These are phyloP conservation scores for Petrocephalus sullivani DNA, from an alignment of 2,797 vertebrate species.

Conservation along the genomic window DNA sequence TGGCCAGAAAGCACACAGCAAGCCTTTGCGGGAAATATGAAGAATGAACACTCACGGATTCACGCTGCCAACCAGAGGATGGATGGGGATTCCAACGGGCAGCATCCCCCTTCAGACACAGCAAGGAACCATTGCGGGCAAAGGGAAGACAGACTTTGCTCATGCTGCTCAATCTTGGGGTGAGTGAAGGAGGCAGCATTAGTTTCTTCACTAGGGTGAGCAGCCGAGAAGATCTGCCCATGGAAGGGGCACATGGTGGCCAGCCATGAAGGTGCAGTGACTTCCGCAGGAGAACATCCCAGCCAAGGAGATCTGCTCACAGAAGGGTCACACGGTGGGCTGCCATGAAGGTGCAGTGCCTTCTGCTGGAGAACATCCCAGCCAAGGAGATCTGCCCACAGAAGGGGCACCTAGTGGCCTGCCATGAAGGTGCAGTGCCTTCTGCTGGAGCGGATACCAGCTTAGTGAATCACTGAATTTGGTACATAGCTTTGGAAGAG, in stretches of 20 bases:
- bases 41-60: neutral
- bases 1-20: neutral
- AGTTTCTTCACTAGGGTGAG: neutral
- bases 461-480: no score
- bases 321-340: no score
- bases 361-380: neutral
- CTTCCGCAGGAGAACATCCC: no score
- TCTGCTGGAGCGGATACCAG: no score
- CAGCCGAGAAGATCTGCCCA: neutral
- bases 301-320: no score
- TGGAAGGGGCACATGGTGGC: neutral
- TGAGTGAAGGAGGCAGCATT: neutral
- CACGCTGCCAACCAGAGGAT: neutral
- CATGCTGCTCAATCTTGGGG: neutral
- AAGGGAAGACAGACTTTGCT: neutral
- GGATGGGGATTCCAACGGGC: neutral
- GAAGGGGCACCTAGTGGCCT: neutral
- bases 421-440: neutral
- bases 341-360: neutral
- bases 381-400: neutral
- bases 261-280: neutral
- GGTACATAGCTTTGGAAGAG: no score
- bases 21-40: neutral
- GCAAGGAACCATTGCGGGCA: neutral
- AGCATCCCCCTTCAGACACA: neutral